Percentiles rank a stretch among this genome's conserved stretches.
phyloP scores from a whole-genome alignment of 2,888 invertebrate genomes.

The Mylabris sibirica region DNA sequence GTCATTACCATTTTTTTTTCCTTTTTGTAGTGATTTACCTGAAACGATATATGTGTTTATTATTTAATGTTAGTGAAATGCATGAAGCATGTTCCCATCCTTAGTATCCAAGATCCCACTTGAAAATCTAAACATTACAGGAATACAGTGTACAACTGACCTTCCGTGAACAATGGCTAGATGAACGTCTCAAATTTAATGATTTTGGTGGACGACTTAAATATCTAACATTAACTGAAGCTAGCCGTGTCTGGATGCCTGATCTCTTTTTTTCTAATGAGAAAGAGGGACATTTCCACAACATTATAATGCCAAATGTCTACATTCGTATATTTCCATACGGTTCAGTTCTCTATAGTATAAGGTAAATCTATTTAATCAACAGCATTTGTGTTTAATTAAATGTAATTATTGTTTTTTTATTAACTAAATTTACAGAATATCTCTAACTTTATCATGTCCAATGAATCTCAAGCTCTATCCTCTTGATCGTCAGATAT shows the following conservation, averaged over 20 bases:
- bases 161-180: slow-evolving; percentile 96
- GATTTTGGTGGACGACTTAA: slow-evolving; percentile 88
- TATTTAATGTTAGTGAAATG: slow-evolving; percentile 14
- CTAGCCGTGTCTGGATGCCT: slow-evolving; percentile 97
- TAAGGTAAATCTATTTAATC: slow-evolving; percentile 67
- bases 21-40: background rate
- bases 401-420: slow-evolving; percentile 15
- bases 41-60: background rate
- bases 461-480: slow-evolving; percentile 98
- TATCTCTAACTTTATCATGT: slow-evolving; percentile 94
- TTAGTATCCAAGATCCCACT: slow-evolving; percentile 8
- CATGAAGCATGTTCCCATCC: slow-evolving; percentile 30
- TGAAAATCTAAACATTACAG: slow-evolving; percentile 66
- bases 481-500: slow-evolving; percentile 94
- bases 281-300: slow-evolving; percentile 96
- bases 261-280: slow-evolving; percentile 98
- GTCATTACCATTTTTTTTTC: background rate
- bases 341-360: slow-evolving; percentile 95
- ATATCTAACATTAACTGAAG: slow-evolving; percentile 92
- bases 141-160: slow-evolving; percentile 98
- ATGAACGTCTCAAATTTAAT: slow-evolving; percentile 89
- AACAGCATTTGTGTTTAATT: slow-evolving; percentile 11
- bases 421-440: slow-evolving; percentile 66
- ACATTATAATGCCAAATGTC: slow-evolving; percentile 97
- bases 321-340: slow-evolving; percentile 96